Base-by-base conservation (phyloP, 2,888 invertebrate species). In the Saturnia japonica region DNA sequence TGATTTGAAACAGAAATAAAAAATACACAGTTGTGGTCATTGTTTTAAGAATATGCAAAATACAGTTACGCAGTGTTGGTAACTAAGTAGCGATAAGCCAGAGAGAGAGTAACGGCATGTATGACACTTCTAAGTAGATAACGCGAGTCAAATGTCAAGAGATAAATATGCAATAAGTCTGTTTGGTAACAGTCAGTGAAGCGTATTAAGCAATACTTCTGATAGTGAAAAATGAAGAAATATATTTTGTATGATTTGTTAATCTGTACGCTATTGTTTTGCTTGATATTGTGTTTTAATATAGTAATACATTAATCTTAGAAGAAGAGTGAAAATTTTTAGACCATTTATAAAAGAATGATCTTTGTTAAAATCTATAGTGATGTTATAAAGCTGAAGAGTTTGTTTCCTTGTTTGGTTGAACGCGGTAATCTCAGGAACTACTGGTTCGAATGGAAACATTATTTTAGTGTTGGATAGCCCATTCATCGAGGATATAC, bases 81-180 rank as follows among this genome's bases (percentile, higher is more conserved):
- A 62, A 62, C 14, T 34, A 9, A 64, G 19, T 64, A 12, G 1
- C 19, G 72, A 72, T 72, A 72, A 67, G 47, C 47, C 40, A 42
- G 60, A 78, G 79, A 82, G 68, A 78, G 79, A 82, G 82, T 84
- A 85, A 88, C 81, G 77, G 82, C 87, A 71, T 87, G 87, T 87
- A 84, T 80, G 85, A 85, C 86, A 87, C 85, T 85, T 82, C 74
- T 78, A 74, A 70, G 73, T 66, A 74, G 88, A 87, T 88, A 87
- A 74, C 69, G 47, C 60, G 75, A 79, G 88, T 87, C 85, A 85
- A 82, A 82, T 80, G 87, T 84, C 86, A 81, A 64, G 64, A 60
- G 71, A 71, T 71, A 71, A 71, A 68, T 67, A 70, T 67, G 70
- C 70, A 70, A 70, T 70, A 70, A 70, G 54, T 70, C 51, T 51